Conservation (phyloP, 2,113 vertebrate species). For the Poeciliopsis occidentalis region DNA sequence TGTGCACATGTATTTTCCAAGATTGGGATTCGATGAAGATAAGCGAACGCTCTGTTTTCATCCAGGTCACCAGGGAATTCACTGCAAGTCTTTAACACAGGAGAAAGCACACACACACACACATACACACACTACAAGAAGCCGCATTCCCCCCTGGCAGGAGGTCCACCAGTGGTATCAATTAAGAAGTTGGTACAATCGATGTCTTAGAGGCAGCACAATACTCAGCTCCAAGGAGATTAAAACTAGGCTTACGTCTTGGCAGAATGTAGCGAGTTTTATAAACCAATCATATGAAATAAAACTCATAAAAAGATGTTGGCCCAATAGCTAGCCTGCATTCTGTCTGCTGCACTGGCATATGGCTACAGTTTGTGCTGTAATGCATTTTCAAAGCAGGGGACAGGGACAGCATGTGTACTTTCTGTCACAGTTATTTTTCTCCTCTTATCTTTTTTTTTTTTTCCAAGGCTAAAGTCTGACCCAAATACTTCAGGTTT, state of each 20-base stretch:
- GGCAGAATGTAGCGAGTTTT: conserved; percentile 48
- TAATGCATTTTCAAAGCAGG: conserved; percentile 42
- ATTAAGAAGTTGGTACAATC: conserved; percentile 70
- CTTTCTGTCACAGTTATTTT: conserved; percentile 50
- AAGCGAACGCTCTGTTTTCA: conserved; percentile 68
- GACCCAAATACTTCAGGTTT: conserved; percentile 72
- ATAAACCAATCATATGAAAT: conserved; percentile 37
- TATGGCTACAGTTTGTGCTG: conserved; percentile 42
- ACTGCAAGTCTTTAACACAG: conserved; percentile 45
- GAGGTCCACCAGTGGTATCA: conserved; percentile 69
- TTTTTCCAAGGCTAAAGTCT: conserved; percentile 60
- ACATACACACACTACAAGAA: conserved; percentile 7
- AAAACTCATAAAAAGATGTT: conserved; percentile 49
- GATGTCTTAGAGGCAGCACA: conserved; percentile 66
- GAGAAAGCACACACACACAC: conserved; percentile 35
- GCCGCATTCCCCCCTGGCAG: conserved; percentile 28
- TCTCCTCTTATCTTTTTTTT: conserved; percentile 45
- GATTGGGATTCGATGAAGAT: conserved; percentile 71
- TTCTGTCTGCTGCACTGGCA: conserved; percentile 26
- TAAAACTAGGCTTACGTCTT: conserved; percentile 69
- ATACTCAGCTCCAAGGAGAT: conserved; percentile 73
- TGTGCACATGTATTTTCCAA: conserved; percentile 27
- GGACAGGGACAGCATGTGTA: conserved; percentile 50
- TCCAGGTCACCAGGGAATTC: conserved; percentile 60
- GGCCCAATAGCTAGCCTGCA: conserved; percentile 27